Base-by-base conservation (phyloP, 2,113 vertebrate species). In the Erpornis zantholeuca region DNA sequence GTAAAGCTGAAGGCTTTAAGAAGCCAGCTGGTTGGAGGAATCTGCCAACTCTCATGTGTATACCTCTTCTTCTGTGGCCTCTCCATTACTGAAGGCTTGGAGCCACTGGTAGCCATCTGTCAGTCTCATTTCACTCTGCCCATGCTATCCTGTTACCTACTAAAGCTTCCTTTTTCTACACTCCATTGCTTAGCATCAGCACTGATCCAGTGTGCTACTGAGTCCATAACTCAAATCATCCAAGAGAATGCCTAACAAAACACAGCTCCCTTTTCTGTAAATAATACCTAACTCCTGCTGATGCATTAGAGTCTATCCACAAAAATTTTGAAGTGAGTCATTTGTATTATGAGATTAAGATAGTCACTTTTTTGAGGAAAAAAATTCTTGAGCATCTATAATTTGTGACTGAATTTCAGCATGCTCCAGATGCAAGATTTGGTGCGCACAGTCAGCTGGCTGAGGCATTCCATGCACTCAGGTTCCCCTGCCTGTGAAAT, bases 391-490 rank as follows among this genome's bases (percentile, higher is more conserved):
- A 75, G 19, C 12, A 7, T 59, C 50, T 54, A 1, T 44, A 52
- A 38, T 47, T 88, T 59, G 22, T 66, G 52, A 56, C 21, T 35
- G 23, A 31, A 31, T 28, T 36, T 85, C 65, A 29, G 22, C 9
- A 6, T 0, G 0, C n/a, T 64, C 13, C 72, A 83, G 11, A 33
- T 52, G 28, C n/a, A 61, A 81, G 31, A 5, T 90, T 47, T 66
- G 36, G 50, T 70, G 42, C 9, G 12, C 28, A 45, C 33, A 40
- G 17, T 29, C 47, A 56, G 38, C 57, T 87, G 52, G 29, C 5
- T 1, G 75, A 76, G 33, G 17, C 7, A 7, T 49, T 40, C 47
- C 56, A 52, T 0, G 0, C 14, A 5, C 14, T 60, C 20, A 13
- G 52, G 12, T 53, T 84, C 31, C 11, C 7, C 31, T 28, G 20